These are phyloP conservation scores for Hoplodrina ambigua DNA, from an alignment of 2,888 invertebrate species.

Conservation along the genomic window DNA sequence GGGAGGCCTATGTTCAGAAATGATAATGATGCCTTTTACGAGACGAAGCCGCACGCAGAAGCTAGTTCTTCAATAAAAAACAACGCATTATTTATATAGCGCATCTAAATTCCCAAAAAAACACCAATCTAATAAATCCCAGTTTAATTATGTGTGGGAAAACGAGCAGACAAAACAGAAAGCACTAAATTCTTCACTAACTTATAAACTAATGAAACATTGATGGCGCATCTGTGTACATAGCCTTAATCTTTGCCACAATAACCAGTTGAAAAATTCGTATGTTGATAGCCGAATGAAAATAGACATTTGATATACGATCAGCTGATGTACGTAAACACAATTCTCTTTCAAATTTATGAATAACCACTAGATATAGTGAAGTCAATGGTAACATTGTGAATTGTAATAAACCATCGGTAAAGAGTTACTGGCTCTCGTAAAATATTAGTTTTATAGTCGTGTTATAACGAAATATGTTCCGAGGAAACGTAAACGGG, in stretches of 20 bases:
- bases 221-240: constrained; percentile 41
- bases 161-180: constrained; percentile 47
- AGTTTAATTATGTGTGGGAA: constrained; percentile 54
- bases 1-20: too few relatives aligned
- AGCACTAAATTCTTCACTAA: constrained; percentile 40
- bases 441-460: constrained; percentile 74
- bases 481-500: constrained; percentile 57
- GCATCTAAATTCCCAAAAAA: constrained; percentile 37
- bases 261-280: constrained; percentile 72
- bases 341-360: constrained; percentile 79
- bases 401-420: constrained; percentile 77
- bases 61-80: constrained; percentile 20
- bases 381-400: constrained; percentile 84
- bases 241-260: constrained; percentile 64
- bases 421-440: constrained; percentile 71
- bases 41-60: background rate
- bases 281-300: constrained; percentile 75
- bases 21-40: too few relatives aligned
- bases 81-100: background rate
- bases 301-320: constrained; percentile 81
- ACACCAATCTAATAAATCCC: constrained; percentile 39
- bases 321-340: constrained; percentile 76
- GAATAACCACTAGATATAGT: constrained; percentile 76
- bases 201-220: constrained; percentile 47
- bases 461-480: constrained; percentile 68